A percentile compares a stretch with the other conserved stretches of the same genome.
Evolutionary conservation across 2,888 invertebrate genomes (phyloP).

Genomic region (Scotopteryx bipunctaria): DNA sequence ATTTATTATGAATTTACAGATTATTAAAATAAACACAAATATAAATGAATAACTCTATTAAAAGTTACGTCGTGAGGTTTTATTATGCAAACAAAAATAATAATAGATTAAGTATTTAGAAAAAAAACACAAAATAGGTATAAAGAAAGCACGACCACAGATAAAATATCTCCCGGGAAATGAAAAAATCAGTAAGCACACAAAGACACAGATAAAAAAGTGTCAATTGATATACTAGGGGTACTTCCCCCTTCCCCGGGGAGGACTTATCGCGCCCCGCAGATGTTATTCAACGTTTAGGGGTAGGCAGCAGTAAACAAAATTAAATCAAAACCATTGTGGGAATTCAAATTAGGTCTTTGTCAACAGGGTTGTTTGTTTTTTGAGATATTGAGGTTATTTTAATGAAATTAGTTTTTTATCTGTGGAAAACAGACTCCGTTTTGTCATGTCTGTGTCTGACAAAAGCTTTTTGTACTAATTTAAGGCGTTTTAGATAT

Average conservation of each 20-base stretch:
- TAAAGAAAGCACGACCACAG: too few species aligned
- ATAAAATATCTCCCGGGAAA: slow-evolving; percentile 5
- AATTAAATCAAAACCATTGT: slow-evolving; percentile 46
- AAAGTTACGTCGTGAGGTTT: too few species aligned
- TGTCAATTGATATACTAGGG: slow-evolving; percentile 41
- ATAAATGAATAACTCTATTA: too few species aligned
- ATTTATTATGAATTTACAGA: too few species aligned
- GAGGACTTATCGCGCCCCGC: slow-evolving; percentile 52
- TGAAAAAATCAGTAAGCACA: slow-evolving; percentile 3
- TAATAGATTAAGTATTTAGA: too few species aligned
- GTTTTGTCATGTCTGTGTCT: neutral
- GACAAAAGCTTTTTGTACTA: too few species aligned
- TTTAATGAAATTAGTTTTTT: slow-evolving; percentile 1
- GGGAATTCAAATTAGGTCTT: slow-evolving; percentile 43
- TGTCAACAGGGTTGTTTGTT: slow-evolving; percentile 30
- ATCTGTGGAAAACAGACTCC: neutral
- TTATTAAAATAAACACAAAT: too few species aligned
- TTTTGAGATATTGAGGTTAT: neutral
- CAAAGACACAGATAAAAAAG: slow-evolving; percentile 32
- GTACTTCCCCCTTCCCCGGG: slow-evolving; percentile 36
- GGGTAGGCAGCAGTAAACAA: slow-evolving; percentile 42
- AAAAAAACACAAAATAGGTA: too few species aligned
- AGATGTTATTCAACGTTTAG: slow-evolving; percentile 42
- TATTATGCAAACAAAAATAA: too few species aligned
- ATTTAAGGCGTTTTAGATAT: too few species aligned